These are phyloP conservation scores for Sylvia atricapilla DNA, from an alignment of 2,113 vertebrate species.

Conservation along the genomic window DNA sequence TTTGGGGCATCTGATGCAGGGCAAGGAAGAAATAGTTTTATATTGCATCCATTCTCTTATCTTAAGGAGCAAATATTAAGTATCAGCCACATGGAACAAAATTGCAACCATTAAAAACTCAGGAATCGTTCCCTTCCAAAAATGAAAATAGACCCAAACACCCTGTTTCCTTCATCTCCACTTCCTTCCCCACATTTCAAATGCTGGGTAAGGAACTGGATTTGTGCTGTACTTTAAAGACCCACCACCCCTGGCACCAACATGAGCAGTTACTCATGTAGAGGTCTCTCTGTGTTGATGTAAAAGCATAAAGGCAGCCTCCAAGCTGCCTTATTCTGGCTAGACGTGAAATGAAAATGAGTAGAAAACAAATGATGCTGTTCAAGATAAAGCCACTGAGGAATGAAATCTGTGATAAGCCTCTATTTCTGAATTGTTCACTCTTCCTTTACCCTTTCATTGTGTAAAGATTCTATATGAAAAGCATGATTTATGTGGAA, in stretches of 20 bases:
- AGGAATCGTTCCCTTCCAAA: background rate
- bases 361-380: background rate
- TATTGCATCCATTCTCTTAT: background rate
- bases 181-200: background rate
- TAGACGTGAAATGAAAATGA: background rate
- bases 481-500: slow-evolving; percentile 3
- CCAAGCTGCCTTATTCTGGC: background rate
- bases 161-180: background rate
- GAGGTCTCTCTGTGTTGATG: background rate
- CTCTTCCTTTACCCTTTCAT: background rate
- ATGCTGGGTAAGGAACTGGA: background rate
- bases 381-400: background rate
- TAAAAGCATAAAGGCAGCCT: background rate
- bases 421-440: slow-evolving; percentile 2
- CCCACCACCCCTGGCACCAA: background rate
- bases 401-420: background rate
- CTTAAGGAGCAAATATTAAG: background rate
- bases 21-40: background rate
- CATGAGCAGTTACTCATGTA: background rate
- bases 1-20: background rate
- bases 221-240: background rate
- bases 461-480: background rate
- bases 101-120: background rate
- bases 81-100: background rate
- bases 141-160: background rate